phyloP scores from a whole-genome alignment of 2,888 invertebrate species.

The Tetheella fluctuosa region DNA sequence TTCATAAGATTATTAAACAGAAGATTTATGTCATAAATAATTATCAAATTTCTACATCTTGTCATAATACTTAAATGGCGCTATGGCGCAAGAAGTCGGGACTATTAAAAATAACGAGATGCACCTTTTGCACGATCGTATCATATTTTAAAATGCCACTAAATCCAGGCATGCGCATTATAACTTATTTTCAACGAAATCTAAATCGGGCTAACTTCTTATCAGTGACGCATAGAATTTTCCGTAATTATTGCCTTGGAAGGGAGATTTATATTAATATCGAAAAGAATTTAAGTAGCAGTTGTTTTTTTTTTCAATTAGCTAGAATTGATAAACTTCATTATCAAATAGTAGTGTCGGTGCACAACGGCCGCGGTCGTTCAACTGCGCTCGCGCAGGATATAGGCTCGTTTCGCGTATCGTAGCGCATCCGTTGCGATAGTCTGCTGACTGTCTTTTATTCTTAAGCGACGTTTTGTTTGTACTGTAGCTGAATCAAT shows the following conservation, averaged over 20 bases:
- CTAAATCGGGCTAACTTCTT: neutral
- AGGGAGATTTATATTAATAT: neutral
- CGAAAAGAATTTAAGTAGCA: neutral
- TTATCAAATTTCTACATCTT: neutral
- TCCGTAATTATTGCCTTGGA: neutral
- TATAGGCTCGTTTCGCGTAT: slow-evolving; percentile 61
- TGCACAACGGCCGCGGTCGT: slow-evolving; percentile 37
- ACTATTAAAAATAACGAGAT: slow-evolving; percentile 19
- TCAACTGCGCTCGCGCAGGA: slow-evolving; percentile 60
- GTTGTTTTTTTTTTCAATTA: slow-evolving; percentile 25
- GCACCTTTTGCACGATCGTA: slow-evolving; percentile 19
- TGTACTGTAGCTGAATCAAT: slow-evolving; percentile 20
- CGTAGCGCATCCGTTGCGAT: slow-evolving; percentile 61
- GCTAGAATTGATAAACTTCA: slow-evolving; percentile 49
- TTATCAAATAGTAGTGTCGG: slow-evolving; percentile 44
- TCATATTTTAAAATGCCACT: neutral
- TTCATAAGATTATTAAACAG: too few relatives aligned
- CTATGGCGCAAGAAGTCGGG: slow-evolving; percentile 7
- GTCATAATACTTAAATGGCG: neutral
- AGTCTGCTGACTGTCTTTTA: slow-evolving; percentile 39
- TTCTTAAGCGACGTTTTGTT: slow-evolving; percentile 29
- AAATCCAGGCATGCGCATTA: neutral
- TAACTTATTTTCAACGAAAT: neutral
- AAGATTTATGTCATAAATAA: neutral
- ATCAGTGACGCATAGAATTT: slow-evolving; percentile 7